Evolutionary conservation across 2,797 vertebrate species (phyloP), one percentile per base, ranked within the genome.

Genomic region (Onychomys leucogaster): DNA sequence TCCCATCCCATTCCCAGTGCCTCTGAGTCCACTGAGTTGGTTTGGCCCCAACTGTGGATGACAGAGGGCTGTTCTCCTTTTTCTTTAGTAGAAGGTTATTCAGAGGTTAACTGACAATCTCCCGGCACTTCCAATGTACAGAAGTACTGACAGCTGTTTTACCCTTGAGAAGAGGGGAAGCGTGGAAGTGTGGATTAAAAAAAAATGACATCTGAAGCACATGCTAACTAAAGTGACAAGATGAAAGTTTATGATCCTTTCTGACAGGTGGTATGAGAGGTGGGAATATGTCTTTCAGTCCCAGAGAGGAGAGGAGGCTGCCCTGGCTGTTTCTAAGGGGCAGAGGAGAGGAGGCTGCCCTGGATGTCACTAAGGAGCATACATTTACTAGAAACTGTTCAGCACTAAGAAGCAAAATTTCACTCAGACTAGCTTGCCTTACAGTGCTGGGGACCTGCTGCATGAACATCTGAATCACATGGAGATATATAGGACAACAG

Each of bases 261-360:
- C 67, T 90, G 82, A 78, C 73, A 86, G 71, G 52, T 89, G 34
- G 27, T 89, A 10, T 75, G 32, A 96, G 49, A 96, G 88, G 71
- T 5, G 12, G 43, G 11, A 90, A 95, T 71, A 90, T 46, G 27
- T 32, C 29, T 27, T 93, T 97, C 67, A 90, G 71, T 19, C 13
- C 41, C 49, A 21, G 59, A 32, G 25, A 73, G n/a, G 93, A 63
- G 59, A 63, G 8, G 41, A 43, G 27, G 41, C 14, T 81, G 49
- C 67, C 37, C 29, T 80, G 41, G 10, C 67, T 84, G 43, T 61
- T 77, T 7, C n/a, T 83, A 82, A 29, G n/a, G n/a, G 7, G 8
- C 69, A n/a, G 34, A n/a, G 0, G 49, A 27, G n/a, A 63, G 29
- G 90, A 88, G 37, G 29, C 21, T 82, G 65, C 71, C 55, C 14